These are phyloP conservation scores for Corythoichthys haematopterus DNA, from an alignment of 2,113 vertebrate genomes.

Conservation along the genomic window DNA sequence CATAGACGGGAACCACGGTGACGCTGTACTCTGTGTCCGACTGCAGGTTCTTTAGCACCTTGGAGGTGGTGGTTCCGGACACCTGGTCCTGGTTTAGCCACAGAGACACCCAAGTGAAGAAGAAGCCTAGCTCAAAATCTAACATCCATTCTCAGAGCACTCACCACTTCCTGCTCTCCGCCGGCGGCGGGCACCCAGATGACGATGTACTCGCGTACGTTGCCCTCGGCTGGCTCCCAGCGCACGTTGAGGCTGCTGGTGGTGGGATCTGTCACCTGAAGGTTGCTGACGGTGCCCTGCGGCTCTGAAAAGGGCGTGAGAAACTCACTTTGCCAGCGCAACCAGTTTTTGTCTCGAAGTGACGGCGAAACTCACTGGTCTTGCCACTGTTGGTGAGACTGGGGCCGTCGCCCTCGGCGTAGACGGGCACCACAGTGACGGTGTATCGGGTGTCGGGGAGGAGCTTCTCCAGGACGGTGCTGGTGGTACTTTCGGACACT, in stretches of 20 bases:
- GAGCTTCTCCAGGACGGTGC: conserved; percentile 79
- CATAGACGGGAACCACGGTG: conserved; percentile 82
- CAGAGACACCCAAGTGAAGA: not conserved
- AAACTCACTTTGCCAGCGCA: no score
- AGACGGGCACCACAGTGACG: conserved; percentile 85
- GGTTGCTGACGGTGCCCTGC: conserved; percentile 81
- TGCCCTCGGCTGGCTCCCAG: conserved; percentile 89
- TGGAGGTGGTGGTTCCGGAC: conserved; percentile 75
- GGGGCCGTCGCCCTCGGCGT: conserved; percentile 87
- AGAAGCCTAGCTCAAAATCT: not conserved
- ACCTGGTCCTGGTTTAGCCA: conserved; percentile 75
- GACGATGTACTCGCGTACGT: conserved; percentile 86
- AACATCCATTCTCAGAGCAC: conserved; percentile 1
- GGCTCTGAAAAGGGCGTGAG: conserved; percentile 69
- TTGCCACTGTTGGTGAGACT: conserved; percentile 78
- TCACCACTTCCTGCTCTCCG: conserved; percentile 80
- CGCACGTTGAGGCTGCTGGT: conserved; percentile 87
- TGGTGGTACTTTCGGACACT: conserved; percentile 90
- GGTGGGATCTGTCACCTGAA: conserved; percentile 89
- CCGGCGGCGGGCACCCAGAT: conserved; percentile 77
- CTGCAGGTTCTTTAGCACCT: conserved; percentile 79
- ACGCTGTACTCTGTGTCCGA: conserved; percentile 85
- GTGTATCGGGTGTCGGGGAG: conserved; percentile 83
- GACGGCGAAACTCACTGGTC: conserved; percentile 79
- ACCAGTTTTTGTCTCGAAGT: no score